phyloP scores from a whole-genome alignment of 2,797 vertebrate species.

The Enteromius thamalakanensis region DNA sequence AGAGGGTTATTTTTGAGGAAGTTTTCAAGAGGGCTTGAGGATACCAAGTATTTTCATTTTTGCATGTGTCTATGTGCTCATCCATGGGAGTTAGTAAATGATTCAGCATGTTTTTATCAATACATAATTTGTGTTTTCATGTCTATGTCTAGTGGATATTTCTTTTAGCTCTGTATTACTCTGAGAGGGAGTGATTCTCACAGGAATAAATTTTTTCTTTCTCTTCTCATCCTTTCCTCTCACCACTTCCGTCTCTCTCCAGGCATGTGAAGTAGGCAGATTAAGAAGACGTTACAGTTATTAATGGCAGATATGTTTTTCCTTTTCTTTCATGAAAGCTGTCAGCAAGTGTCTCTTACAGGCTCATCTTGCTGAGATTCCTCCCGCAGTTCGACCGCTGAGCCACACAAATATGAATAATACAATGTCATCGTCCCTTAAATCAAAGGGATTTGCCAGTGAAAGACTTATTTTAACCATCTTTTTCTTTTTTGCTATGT shows the following conservation, averaged over 20 bases:
- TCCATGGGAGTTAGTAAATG: slow-evolving; percentile 17
- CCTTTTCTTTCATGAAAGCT: not conserved
- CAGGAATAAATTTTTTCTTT: not conserved
- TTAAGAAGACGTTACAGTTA: slow-evolving; percentile 19
- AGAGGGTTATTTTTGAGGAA: not conserved
- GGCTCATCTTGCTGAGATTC: slow-evolving; percentile 6
- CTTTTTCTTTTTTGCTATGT: not conserved
- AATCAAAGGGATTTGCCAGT: not conserved
- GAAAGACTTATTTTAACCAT: not conserved
- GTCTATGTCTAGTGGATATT: not conserved
- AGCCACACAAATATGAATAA: slow-evolving; percentile 23
- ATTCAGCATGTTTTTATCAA: slow-evolving; percentile 19
- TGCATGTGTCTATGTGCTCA: not conserved
- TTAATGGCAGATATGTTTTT: slow-evolving; percentile 16
- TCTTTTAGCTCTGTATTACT: slow-evolving; percentile 3
- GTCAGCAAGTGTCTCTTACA: slow-evolving; percentile 14
- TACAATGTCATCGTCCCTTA: not conserved
- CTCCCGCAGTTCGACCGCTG: not conserved
- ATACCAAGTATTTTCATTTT: not conserved
- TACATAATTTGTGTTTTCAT: slow-evolving; percentile 6
- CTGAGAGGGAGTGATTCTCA: slow-evolving; percentile 14
- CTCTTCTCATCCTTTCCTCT: not conserved
- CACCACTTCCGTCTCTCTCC: slow-evolving; percentile 6
- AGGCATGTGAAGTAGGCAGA: slow-evolving; percentile 14
- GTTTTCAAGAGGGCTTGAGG: not conserved